Conservation (phyloP, 53 echinoderm and acorn worm species). For the Temnopleurus reevesii region DNA sequence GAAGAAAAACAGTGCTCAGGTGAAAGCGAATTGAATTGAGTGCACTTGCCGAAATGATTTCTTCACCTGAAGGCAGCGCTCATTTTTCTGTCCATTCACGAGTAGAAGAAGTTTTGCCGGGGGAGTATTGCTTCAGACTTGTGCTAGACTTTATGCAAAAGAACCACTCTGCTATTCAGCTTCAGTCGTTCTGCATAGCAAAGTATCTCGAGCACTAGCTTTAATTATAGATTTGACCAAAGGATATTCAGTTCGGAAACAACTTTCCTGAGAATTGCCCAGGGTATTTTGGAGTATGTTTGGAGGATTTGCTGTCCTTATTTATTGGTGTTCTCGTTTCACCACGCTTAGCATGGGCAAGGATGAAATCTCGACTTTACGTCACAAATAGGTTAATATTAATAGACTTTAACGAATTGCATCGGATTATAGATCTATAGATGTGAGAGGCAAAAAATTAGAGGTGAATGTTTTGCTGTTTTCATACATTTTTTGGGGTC, state of each 20-base stretch:
- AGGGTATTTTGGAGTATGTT: constrained; percentile 1
- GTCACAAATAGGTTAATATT: no score
- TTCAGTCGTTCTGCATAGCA: constrained; percentile 1
- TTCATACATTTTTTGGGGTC: no score
- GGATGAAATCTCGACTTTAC: no score
- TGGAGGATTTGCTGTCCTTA: neutral
- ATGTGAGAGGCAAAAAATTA: no score
- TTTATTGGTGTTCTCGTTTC: no score
- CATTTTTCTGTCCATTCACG: constrained; percentile 29
- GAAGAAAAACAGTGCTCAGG: neutral
- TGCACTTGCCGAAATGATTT: constrained; percentile 29
- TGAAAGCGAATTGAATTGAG: constrained; percentile 18
- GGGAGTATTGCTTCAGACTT: neutral
- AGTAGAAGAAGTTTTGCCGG: neutral
- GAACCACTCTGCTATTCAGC: constrained; percentile 36
- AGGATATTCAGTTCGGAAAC: constrained; percentile 48
- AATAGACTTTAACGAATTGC: no score
- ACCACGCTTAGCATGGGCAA: no score
- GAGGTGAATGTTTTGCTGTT: no score
- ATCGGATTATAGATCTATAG: no score
- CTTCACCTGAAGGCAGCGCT: constrained; percentile 26
- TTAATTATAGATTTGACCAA: constrained; percentile 53
- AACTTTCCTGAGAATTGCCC: constrained; percentile 11
- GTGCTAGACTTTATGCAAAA: constrained; percentile 13
- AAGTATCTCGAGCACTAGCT: constrained; percentile 29